Base-by-base conservation (phyloP, 2,113 vertebrate species). In the Mobula hypostoma region DNA sequence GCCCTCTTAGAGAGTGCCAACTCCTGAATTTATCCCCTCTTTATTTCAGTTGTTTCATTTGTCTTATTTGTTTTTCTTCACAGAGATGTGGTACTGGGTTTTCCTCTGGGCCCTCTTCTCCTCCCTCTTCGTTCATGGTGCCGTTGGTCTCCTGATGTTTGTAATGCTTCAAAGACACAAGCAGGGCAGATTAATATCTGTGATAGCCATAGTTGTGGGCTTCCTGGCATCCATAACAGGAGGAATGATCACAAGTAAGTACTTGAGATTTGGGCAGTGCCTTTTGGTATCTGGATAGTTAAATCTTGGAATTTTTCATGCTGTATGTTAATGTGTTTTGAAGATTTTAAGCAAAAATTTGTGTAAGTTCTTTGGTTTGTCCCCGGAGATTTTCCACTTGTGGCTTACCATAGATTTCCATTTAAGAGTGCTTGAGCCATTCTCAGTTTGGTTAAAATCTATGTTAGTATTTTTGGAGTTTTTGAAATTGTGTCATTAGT, bases 21-120 rank as follows among this genome's bases (percentile, higher is more conserved):
- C 27, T 3, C 61, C 1, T 29, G 14, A 36, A 36, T 19, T 19
- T 77, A 24, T 8, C 74, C 40, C 7, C 19, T 17, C 17, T 80
- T 82, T 85, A 9, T 87, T 94, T 2, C 15, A 76, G 79, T 94
- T 74, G 94, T 94, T 96, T 96, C 96, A 17, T 72, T 9, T 29
- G 36, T 66, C 63, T 95, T 95, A 94, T 94, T 6, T 94, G 95
- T 95, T 95, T 95, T 96, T n/a, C 6, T 63, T 15, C 61, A 94
- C 98, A 99, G 98, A 99, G 96, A 99, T 99, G 99, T 99, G 99
- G 98, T 99, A 99, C 97, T 99, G 98, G 98, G 97, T 99, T 96
- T 99, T 99, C 97, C 98, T 99, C 94, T 99, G 99, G 98, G 98
- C 98, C 95, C 98, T 99, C 95, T 99, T 99, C 98, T 99, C 98